phyloP scores from a whole-genome alignment of 2,113 vertebrate species.

The Spilogale gracilis region DNA sequence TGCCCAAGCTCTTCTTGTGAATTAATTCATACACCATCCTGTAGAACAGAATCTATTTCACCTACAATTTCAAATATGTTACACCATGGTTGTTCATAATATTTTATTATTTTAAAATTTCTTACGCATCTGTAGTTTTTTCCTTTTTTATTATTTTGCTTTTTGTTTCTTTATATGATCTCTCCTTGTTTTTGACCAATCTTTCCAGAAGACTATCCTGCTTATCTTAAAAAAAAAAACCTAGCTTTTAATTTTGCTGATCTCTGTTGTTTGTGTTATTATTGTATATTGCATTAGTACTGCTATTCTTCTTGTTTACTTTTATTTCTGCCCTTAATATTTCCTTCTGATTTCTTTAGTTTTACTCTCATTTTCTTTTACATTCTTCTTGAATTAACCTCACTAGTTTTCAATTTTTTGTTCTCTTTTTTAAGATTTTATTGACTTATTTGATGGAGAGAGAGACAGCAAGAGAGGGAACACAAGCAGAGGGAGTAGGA shows the following conservation, averaged over 20 bases:
- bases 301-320: neutral
- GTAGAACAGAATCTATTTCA: neutral
- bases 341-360: neutral
- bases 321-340: neutral
- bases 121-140: neutral
- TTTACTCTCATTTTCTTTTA: slow-evolving; percentile 22
- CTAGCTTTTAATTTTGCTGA: neutral
- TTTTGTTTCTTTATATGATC: neutral
- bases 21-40: neutral
- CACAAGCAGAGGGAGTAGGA: neutral
- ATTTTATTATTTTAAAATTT: neutral
- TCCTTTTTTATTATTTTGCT: neutral
- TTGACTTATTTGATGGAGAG: too few relatives aligned
- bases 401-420: neutral
- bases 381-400: slow-evolving; percentile 6
- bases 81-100: neutral
- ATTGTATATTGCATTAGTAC: neutral
- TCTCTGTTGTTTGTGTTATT: neutral
- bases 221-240: neutral
- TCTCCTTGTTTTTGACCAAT: neutral
- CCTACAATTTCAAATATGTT: neutral
- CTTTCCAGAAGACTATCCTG: neutral
- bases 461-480: neutral
- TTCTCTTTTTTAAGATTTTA: too few relatives aligned
- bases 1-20: neutral